Conservation (phyloP, 2,888 invertebrate species). For the Leptothorax acervorum region DNA sequence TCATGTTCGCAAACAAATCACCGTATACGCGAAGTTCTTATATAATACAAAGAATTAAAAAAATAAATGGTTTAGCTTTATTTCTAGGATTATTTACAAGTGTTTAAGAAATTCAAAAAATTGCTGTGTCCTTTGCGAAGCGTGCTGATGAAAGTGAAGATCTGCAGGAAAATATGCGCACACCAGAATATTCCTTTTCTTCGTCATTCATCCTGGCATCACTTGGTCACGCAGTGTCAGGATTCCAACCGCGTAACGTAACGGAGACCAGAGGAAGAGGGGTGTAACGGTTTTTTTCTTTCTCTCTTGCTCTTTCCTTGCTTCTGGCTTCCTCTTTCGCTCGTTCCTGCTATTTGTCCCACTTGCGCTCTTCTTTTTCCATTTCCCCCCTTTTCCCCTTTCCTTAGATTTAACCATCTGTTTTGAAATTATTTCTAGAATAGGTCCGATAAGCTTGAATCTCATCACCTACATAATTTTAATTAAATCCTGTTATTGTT, state of each 20-base stretch:
- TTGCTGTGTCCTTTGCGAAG: neutral
- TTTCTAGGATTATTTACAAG: neutral
- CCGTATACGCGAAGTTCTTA: neutral
- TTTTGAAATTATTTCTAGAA: neutral
- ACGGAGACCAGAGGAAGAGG: slow-evolving; percentile 70
- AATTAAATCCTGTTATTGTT: slow-evolving; percentile 1
- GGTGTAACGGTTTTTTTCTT: slow-evolving; percentile 82
- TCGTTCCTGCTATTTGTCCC: slow-evolving; percentile 38
- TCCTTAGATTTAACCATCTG: neutral
- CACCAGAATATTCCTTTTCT: slow-evolving; percentile 71
- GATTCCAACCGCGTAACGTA: slow-evolving; percentile 82
- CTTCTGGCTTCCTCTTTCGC: slow-evolving; percentile 47
- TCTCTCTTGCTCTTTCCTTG: slow-evolving; percentile 48
- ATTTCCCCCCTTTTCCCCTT: neutral
- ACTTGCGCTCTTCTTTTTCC: slow-evolving; percentile 75
- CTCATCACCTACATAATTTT: slow-evolving; percentile 5
- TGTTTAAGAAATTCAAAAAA: neutral
- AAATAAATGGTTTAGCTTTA: neutral
- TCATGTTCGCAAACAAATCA: neutral
- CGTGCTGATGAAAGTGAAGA: slow-evolving; percentile 62
- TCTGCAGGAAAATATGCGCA: slow-evolving; percentile 50
- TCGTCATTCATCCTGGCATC: slow-evolving; percentile 76
- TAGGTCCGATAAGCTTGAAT: neutral
- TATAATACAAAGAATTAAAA: neutral
- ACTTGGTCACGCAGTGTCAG: slow-evolving; percentile 75